Evolutionary conservation across 2,888 invertebrate species (phyloP).

Genomic region (Xestia xanthographa): DNA sequence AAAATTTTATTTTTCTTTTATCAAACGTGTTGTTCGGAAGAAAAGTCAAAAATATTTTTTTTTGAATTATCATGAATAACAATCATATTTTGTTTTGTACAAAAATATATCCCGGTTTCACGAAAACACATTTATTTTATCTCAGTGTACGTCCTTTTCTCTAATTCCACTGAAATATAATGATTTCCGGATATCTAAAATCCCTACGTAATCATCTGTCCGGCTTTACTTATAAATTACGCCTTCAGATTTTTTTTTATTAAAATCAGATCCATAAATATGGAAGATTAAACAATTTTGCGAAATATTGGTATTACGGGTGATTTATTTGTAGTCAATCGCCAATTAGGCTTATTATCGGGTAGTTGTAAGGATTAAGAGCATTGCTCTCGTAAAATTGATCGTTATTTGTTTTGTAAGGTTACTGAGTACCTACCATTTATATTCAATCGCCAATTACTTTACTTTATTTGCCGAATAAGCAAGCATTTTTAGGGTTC

Average conservation of each 20-base stretch:
- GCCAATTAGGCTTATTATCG: constrained; percentile 5
- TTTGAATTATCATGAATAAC: background rate
- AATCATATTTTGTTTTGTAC: background rate
- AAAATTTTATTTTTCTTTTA: background rate
- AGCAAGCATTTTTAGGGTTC: background rate
- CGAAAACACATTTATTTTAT: background rate
- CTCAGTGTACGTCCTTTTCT: background rate
- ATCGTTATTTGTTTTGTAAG: constrained; percentile 18
- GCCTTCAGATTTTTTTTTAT: background rate
- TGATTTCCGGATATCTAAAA: background rate
- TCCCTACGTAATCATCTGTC: background rate
- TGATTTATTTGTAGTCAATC: constrained; percentile 18
- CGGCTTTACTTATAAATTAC: background rate
- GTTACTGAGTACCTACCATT: background rate
- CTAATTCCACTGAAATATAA: background rate
- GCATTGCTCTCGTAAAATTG: constrained; percentile 16
- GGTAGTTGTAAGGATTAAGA: constrained; percentile 14
- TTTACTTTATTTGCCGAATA: constrained; percentile 18
- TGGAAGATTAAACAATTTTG: background rate
- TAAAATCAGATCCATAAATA: background rate
- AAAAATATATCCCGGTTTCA: background rate
- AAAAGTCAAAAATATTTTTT: background rate
- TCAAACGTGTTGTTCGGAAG: background rate
- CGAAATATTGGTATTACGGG: background rate
- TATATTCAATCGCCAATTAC: constrained; percentile 20